Percentiles rank a stretch among this genome's conserved stretches.
phyloP scores from a whole-genome alignment of 2,888 invertebrate species.

The Chloroclystis v-ata region DNA sequence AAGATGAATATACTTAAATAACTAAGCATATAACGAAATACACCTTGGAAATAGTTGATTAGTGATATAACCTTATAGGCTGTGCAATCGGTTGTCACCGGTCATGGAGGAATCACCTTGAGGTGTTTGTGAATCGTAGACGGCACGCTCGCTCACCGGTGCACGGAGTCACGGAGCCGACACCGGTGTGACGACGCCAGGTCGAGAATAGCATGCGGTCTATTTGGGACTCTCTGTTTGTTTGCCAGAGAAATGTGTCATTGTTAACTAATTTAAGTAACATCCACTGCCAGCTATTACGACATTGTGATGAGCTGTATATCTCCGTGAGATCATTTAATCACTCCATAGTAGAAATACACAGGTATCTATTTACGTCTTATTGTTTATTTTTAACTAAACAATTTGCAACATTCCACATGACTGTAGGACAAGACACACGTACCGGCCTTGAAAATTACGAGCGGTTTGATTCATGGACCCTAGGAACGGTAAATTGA shows the following conservation, averaged over 20 bases:
- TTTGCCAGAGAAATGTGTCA: constrained; percentile 78
- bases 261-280: constrained; percentile 79
- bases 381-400: not conserved
- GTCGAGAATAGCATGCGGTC: constrained; percentile 72
- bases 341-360: constrained; percentile 31
- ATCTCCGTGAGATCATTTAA: constrained; percentile 39
- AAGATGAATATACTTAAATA: too few species aligned
- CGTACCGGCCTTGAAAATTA: constrained; percentile 39
- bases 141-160: constrained; percentile 47
- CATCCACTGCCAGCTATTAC: constrained; percentile 73
- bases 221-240: constrained; percentile 74
- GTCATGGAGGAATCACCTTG: constrained; percentile 53
- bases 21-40: too few species aligned
- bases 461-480: constrained; percentile 53
- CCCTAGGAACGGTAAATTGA: constrained; percentile 47
- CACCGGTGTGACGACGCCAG: constrained; percentile 64
- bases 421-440: constrained; percentile 20
- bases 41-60: too few species aligned
- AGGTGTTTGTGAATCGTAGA: constrained; percentile 72
- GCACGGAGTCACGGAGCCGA: constrained; percentile 9
- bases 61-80: constrained; percentile 3
- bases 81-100: constrained; percentile 16
- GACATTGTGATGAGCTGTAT: constrained; percentile 51
- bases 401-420: constrained; percentile 14
- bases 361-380: constrained; percentile 9